Percentiles rank a stretch among this genome's conserved stretches.
Evolutionary conservation across 2,888 invertebrate species (phyloP).

Genomic region (Steinernema scapterisci): DNA sequence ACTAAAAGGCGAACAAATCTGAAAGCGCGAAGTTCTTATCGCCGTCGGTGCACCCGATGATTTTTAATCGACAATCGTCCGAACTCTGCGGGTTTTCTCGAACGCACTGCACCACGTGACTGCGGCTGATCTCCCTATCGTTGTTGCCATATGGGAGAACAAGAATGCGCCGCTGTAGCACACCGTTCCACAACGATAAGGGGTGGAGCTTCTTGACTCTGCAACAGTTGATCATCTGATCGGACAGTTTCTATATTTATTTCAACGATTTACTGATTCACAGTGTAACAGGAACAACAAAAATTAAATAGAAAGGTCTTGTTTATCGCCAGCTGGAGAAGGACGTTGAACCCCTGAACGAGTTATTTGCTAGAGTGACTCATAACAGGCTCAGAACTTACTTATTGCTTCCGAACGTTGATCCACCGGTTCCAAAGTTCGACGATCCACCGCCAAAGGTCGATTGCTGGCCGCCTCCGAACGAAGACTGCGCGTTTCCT

Average conservation of each 20-base stretch:
- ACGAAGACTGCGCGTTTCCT: not conserved
- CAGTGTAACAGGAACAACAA: not conserved
- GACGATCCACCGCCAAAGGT: not conserved
- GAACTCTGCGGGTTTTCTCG: too few relatives aligned
- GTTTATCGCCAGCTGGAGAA: constrained; percentile 9
- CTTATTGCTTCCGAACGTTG: not conserved
- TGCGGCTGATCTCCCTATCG: too few relatives aligned
- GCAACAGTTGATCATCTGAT: too few relatives aligned
- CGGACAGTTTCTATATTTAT: not conserved
- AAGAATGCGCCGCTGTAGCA: too few relatives aligned
- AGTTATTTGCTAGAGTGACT: not conserved
- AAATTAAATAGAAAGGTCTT: not conserved
- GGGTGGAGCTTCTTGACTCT: too few relatives aligned
- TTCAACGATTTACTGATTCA: not conserved
- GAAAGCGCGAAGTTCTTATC: too few relatives aligned
- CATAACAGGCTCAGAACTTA: not conserved
- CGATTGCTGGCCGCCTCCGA: not conserved
- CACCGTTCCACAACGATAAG: too few relatives aligned
- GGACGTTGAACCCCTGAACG: constrained; percentile 5
- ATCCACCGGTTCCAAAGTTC: not conserved
- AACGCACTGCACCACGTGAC: too few relatives aligned
- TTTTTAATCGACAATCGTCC: too few relatives aligned
- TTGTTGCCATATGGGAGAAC: too few relatives aligned
- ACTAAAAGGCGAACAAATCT: too few relatives aligned
- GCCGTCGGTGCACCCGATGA: too few relatives aligned